A percentile compares a stretch with the other conserved stretches of the same genome.
phyloP scores from a whole-genome alignment of 2,797 vertebrate species.

The Channallabes apus region DNA sequence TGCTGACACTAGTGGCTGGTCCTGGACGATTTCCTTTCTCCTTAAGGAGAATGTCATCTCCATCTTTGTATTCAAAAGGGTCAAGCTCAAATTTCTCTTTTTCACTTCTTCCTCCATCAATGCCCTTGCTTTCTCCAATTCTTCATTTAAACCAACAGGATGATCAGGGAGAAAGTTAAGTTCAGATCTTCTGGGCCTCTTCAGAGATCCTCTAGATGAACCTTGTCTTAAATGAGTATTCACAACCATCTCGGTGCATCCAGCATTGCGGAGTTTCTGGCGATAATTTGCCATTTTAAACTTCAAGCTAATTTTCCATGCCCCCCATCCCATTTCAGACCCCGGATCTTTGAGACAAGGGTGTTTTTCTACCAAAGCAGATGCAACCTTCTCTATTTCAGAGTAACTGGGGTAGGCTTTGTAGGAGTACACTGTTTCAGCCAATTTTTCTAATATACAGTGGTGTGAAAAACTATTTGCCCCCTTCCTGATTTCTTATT shows the following conservation, averaged over 20 bases:
- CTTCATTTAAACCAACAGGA: constrained; percentile 3
- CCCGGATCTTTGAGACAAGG: too few species aligned
- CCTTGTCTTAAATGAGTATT: constrained; percentile 29
- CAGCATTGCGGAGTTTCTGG: constrained; percentile 24
- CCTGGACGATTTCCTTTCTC: constrained; percentile 34
- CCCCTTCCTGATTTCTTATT: too few species aligned
- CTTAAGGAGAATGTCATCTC: constrained; percentile 27
- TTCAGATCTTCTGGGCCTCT: constrained; percentile 31
- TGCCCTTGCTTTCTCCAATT: background rate
- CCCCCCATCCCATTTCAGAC: too few species aligned
- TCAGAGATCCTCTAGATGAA: constrained; percentile 22
- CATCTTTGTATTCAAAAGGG: background rate
- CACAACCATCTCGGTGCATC: constrained; percentile 24
- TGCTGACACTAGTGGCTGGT: constrained; percentile 33
- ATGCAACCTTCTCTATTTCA: too few species aligned
- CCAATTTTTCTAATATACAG: too few species aligned
- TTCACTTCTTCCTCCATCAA: background rate
- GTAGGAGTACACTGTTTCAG: too few species aligned
- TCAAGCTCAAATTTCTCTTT: background rate
- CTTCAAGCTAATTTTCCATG: too few species aligned
- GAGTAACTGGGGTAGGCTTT: too few species aligned
- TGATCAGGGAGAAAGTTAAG: constrained; percentile 33
- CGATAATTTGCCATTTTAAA: too few species aligned
- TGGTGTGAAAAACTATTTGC: too few species aligned
- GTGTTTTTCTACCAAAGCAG: too few species aligned